phyloP scores from a whole-genome alignment of 2,113 vertebrate genomes.

The Laticauda laticaudata region DNA sequence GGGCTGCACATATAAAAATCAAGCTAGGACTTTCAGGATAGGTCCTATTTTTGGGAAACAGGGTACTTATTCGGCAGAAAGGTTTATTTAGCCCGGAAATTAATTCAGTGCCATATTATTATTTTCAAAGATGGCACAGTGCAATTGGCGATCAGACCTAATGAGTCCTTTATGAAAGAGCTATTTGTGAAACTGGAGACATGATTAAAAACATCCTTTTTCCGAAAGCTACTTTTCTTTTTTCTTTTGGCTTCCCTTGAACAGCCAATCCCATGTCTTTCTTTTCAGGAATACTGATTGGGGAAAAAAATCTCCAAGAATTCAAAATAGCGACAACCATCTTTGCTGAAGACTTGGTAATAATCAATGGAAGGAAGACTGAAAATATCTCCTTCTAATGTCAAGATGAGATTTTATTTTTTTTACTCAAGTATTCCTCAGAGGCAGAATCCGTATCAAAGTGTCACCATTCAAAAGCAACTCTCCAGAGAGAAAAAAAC shows the following conservation, averaged over 20 bases:
- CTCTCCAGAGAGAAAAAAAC: not conserved
- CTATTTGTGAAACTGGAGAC: conserved; percentile 65
- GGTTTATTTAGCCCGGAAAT: conserved; percentile 57
- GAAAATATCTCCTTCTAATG: not conserved
- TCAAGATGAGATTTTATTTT: conserved; percentile 1
- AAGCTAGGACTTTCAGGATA: too few relatives aligned
- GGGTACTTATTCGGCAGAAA: not conserved
- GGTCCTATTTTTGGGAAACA: too few relatives aligned
- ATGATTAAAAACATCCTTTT: conserved; percentile 64
- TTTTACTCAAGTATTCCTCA: not conserved
- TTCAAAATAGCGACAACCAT: conserved; percentile 16
- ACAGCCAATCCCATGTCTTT: conserved; percentile 15
- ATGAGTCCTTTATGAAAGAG: conserved; percentile 54
- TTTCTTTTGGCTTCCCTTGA: conserved; percentile 36
- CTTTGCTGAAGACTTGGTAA: not conserved
- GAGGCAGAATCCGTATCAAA: conserved; percentile 21
- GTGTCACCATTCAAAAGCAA: not conserved
- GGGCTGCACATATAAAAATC: too few relatives aligned
- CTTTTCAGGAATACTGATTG: conserved; percentile 23
- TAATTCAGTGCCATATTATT: conserved; percentile 53
- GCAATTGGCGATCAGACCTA: conserved; percentile 52
- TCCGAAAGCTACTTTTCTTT: conserved; percentile 48
- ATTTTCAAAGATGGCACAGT: conserved; percentile 57
- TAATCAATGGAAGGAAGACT: not conserved
- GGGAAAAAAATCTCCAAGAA: conserved; percentile 28